Evolutionary conservation across 2,113 vertebrate species (phyloP).

Genomic region (Otolemur garnettii): DNA sequence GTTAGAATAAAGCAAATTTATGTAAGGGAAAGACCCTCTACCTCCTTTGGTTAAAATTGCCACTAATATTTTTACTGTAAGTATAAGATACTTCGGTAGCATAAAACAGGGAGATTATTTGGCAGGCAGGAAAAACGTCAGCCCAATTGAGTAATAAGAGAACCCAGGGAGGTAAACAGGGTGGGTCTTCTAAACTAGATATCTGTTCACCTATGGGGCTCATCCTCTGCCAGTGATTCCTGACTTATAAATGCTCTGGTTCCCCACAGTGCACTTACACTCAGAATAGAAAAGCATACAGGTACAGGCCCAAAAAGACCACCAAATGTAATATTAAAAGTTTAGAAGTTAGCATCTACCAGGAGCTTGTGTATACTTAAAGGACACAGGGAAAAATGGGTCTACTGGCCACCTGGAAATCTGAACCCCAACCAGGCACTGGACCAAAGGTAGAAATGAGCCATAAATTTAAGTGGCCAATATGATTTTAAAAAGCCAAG

Average conservation of each 20-base stretch:
- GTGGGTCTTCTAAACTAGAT: background rate
- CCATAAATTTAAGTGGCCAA: background rate
- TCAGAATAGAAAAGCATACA: background rate
- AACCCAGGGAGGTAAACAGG: background rate
- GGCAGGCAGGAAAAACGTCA: background rate
- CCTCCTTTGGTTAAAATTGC: slow-evolving; percentile 13
- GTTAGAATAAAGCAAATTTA: background rate
- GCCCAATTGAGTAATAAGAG: background rate
- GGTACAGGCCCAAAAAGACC: background rate
- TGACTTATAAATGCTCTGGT: background rate
- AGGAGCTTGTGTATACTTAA: background rate
- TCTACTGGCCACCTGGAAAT: background rate
- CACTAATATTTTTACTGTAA: background rate
- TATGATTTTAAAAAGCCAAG: background rate
- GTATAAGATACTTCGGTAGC: background rate
- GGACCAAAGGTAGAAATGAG: background rate
- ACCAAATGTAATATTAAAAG: background rate
- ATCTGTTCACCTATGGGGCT: background rate
- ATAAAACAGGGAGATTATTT: background rate
- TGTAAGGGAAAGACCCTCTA: background rate
- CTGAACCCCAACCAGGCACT: background rate
- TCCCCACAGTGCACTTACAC: background rate
- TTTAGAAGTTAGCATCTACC: background rate
- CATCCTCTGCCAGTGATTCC: background rate
- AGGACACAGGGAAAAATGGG: background rate